Conservation (phyloP, 2,888 invertebrate species). For the Auanema sp. region DNA sequence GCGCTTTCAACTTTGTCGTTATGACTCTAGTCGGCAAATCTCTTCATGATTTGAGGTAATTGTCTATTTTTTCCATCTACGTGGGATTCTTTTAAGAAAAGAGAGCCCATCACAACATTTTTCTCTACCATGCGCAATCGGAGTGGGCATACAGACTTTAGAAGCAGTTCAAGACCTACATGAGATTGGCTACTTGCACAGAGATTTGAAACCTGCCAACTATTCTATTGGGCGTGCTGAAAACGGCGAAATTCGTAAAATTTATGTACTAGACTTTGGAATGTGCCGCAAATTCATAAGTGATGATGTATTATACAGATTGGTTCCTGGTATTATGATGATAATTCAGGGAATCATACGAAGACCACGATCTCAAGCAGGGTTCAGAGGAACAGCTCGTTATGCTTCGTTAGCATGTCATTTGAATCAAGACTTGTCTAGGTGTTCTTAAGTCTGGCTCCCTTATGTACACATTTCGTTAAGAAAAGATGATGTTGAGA, state of each 20-base stretch:
- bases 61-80: background rate
- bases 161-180: slow-evolving; percentile 43
- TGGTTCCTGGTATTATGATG: background rate
- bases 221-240: slow-evolving; percentile 48
- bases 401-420: slow-evolving; percentile 59
- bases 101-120: slow-evolving; percentile 33
- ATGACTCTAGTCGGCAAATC: slow-evolving; percentile 59
- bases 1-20: slow-evolving; percentile 58
- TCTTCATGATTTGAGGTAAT: slow-evolving; percentile 38
- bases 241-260: slow-evolving; percentile 40
- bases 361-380: slow-evolving; percentile 55
- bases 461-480: slow-evolving; percentile 1
- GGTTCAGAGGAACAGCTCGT: slow-evolving; percentile 60
- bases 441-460: slow-evolving; percentile 7
- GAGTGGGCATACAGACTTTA: slow-evolving; percentile 33
- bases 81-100: slow-evolving; percentile 16
- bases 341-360: slow-evolving; percentile 40
- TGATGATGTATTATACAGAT: slow-evolving; percentile 22
- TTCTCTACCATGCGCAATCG: slow-evolving; percentile 35
- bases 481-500: slow-evolving; percentile 52
- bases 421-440: slow-evolving; percentile 47
- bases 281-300: slow-evolving; percentile 51
- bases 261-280: slow-evolving; percentile 49
- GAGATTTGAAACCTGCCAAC: slow-evolving; percentile 48
- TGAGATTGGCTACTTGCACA: slow-evolving; percentile 52